These are phyloP conservation scores for Cheiracanthium punctorium DNA, from an alignment of 2,888 invertebrate genomes.

Conservation along the genomic window DNA sequence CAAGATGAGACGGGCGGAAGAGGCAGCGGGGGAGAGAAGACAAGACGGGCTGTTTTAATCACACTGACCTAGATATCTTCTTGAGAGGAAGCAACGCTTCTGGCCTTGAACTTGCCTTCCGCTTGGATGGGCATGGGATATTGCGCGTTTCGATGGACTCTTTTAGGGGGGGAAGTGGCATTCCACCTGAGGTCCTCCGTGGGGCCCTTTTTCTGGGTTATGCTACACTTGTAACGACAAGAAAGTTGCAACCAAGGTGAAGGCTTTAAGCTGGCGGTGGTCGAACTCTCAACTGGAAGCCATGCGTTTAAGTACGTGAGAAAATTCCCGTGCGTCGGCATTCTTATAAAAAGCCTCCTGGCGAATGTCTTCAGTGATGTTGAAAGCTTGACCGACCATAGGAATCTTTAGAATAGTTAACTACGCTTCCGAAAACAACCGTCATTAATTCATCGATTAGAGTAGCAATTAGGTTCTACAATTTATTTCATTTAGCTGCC, in stretches of 20 bases:
- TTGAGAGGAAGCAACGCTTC: not conserved
- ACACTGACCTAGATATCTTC: constrained; percentile 33
- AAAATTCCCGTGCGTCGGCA: not conserved
- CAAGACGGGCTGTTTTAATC: not conserved
- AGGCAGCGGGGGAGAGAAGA: not conserved
- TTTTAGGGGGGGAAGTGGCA: too few species aligned
- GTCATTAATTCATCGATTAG: too few species aligned
- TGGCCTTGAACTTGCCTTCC: constrained; percentile 39
- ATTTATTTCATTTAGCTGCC: too few species aligned
- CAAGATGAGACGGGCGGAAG: too few species aligned
- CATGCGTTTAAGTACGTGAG: not conserved
- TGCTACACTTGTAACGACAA: not conserved
- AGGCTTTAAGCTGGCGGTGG: not conserved
- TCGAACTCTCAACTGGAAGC: not conserved
- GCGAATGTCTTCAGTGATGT: not conserved
- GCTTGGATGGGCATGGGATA: constrained; percentile 1
- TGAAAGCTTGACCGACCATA: not conserved
- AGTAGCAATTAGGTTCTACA: too few species aligned
- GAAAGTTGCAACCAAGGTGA: not conserved
- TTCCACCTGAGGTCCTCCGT: not conserved
- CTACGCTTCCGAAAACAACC: too few species aligned
- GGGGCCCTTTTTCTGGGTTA: not conserved
- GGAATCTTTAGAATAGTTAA: too few species aligned
- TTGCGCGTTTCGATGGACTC: not conserved
- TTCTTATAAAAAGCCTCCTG: not conserved